These are phyloP conservation scores for Andrena minutula DNA, from an alignment of 2,888 invertebrate genomes.

Conservation along the genomic window DNA sequence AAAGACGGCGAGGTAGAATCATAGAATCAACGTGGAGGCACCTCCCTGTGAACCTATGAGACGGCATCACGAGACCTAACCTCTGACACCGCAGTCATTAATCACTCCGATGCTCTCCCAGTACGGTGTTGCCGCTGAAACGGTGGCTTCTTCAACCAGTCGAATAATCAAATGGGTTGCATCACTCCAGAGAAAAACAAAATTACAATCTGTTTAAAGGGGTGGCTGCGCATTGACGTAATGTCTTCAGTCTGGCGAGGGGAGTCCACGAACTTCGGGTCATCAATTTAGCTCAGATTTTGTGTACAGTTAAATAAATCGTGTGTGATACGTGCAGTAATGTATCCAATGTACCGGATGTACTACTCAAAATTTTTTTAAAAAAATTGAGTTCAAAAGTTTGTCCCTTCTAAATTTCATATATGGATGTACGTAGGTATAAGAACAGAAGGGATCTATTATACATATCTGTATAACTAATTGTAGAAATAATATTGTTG, in stretches of 20 bases:
- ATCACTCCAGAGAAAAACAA: constrained; percentile 67
- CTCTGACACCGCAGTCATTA: constrained; percentile 79
- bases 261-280: background rate
- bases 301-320: too few relatives aligned
- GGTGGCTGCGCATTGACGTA: constrained; percentile 41
- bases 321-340: too few relatives aligned
- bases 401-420: too few relatives aligned
- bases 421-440: too few relatives aligned
- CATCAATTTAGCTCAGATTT: background rate
- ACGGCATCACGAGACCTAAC: constrained; percentile 76
- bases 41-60: constrained; percentile 58
- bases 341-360: too few relatives aligned
- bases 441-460: too few relatives aligned
- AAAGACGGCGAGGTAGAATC: constrained; percentile 60
- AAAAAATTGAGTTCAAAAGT: too few relatives aligned
- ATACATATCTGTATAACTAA: too few relatives aligned
- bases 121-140: constrained; percentile 68
- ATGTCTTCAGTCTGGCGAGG: background rate
- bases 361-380: too few relatives aligned
- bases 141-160: constrained; percentile 69
- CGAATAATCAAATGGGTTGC: constrained; percentile 56
- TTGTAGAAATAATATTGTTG: too few relatives aligned
- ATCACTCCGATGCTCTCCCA: constrained; percentile 77
- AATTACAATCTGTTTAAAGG: constrained; percentile 80
- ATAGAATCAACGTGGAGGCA: constrained; percentile 67